Evolutionary conservation across 2,888 invertebrate species (phyloP).

Genomic region (Lycaena phlaeas): DNA sequence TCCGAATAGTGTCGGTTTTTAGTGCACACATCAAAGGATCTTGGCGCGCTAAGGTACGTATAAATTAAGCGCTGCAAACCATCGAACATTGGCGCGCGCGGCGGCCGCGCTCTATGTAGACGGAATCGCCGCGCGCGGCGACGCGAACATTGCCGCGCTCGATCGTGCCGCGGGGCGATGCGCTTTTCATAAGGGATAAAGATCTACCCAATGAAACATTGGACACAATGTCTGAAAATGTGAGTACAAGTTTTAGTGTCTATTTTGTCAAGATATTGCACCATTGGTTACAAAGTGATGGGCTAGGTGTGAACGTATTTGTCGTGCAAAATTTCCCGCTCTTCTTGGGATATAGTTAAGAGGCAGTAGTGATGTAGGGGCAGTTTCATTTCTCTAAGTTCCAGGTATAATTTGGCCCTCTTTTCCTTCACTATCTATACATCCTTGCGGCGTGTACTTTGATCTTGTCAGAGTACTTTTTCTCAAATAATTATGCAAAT

Average conservation of each 20-base stretch:
- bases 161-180: too few relatives aligned
- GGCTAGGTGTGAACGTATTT: constrained; percentile 21
- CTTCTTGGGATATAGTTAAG: constrained; percentile 19
- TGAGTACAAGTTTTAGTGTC: constrained; percentile 8
- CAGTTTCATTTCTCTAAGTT: constrained; percentile 21
- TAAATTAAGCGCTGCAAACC: too few relatives aligned
- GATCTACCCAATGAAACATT: too few relatives aligned
- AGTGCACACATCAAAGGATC: too few relatives aligned
- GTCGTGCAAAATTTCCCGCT: constrained; percentile 16
- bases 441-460: constrained; percentile 7
- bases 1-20: too few relatives aligned
- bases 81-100: too few relatives aligned
- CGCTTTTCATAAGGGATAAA: too few relatives aligned
- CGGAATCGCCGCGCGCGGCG: too few relatives aligned
- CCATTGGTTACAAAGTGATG: constrained; percentile 22
- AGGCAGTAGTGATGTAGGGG: constrained; percentile 15
- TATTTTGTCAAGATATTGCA: constrained; percentile 22
- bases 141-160: too few relatives aligned
- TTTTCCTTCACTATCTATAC: constrained; percentile 5
- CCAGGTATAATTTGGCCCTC: constrained; percentile 15
- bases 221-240: too few relatives aligned
- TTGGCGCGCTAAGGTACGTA: too few relatives aligned
- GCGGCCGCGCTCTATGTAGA: too few relatives aligned
- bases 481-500: constrained; percentile 9
- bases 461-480: constrained; percentile 3